Percentiles rank a stretch among this genome's conserved stretches.
phyloP scores from a whole-genome alignment of 2,797 vertebrate genomes.

The Lepidocolaptes lacrymiger region DNA sequence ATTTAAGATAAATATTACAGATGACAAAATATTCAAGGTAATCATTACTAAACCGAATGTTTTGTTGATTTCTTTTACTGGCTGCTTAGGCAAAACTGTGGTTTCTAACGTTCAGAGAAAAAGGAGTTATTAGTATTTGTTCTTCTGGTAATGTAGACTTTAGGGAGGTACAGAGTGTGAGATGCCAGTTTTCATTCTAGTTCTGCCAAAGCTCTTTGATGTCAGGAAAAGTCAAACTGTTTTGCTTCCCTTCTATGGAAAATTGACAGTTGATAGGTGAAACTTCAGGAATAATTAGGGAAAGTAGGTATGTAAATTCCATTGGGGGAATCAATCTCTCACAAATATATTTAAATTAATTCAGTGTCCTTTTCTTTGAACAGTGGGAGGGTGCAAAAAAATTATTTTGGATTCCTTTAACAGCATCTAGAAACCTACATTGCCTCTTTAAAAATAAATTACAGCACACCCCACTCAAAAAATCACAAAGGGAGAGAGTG shows the following conservation, averaged over 20 bases:
- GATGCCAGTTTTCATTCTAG: slow-evolving; percentile 52
- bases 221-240: slow-evolving; percentile 62
- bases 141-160: slow-evolving; percentile 35
- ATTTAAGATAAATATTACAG: not conserved
- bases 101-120: not conserved
- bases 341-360: slow-evolving; percentile 79
- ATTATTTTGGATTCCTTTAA: slow-evolving; percentile 68
- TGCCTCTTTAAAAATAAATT: slow-evolving; percentile 78
- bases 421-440: slow-evolving; percentile 48
- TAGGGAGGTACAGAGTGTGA: slow-evolving; percentile 21
- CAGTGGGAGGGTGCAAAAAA: slow-evolving; percentile 48
- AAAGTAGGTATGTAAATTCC: slow-evolving; percentile 48
- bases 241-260: slow-evolving; percentile 63
- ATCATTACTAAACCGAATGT: not conserved
- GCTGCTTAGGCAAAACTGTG: slow-evolving; percentile 16
- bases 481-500: slow-evolving; percentile 65
- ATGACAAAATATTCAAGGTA: not conserved
- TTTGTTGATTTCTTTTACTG: not conserved
- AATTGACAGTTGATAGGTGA: slow-evolving; percentile 73
- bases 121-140: slow-evolving; percentile 31
- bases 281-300: slow-evolving; percentile 79
- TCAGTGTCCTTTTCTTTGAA: slow-evolving; percentile 74
- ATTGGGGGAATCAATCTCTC: slow-evolving; percentile 66
- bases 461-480: slow-evolving; percentile 48
- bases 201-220: slow-evolving; percentile 64